Evolutionary conservation across 2,888 invertebrate species (phyloP).

Genomic region (Sturmia bella): DNA sequence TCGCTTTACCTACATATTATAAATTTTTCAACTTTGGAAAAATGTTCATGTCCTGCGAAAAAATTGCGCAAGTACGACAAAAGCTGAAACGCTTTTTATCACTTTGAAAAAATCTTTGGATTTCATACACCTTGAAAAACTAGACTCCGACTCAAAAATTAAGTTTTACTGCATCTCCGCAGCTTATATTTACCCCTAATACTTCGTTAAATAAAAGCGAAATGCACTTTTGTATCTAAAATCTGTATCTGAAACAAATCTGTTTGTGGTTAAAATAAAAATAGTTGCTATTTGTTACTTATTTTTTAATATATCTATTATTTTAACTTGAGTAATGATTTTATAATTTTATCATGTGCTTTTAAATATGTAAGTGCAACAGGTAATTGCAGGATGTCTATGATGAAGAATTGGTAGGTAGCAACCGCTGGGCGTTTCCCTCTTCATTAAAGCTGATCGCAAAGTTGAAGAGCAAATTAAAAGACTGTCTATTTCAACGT

Average conservation of each 20-base stretch:
- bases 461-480: constrained; percentile 27
- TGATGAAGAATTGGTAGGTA: constrained; percentile 50
- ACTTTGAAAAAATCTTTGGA: too few species aligned
- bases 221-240: not conserved
- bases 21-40: too few species aligned
- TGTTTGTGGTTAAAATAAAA: constrained; percentile 12
- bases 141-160: too few species aligned
- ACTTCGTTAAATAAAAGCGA: not conserved
- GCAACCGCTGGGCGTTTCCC: constrained; percentile 55
- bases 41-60: too few species aligned
- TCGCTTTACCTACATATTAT: too few species aligned
- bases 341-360: constrained; percentile 37
- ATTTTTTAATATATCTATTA: constrained; percentile 39
- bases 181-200: constrained; percentile 29
- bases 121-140: too few species aligned
- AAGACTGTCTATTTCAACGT: not conserved
- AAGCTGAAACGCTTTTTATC: too few species aligned
- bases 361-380: not conserved
- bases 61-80: too few species aligned
- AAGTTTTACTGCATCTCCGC: not conserved
- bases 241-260: constrained; percentile 45
- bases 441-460: constrained; percentile 33
- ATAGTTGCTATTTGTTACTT: constrained; percentile 63
- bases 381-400: constrained; percentile 32
- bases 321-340: constrained; percentile 43